Percentiles rank a stretch among this genome's conserved stretches.
Conservation (phyloP, 2,113 vertebrate species). For the Microcebus tavaratra region DNA sequence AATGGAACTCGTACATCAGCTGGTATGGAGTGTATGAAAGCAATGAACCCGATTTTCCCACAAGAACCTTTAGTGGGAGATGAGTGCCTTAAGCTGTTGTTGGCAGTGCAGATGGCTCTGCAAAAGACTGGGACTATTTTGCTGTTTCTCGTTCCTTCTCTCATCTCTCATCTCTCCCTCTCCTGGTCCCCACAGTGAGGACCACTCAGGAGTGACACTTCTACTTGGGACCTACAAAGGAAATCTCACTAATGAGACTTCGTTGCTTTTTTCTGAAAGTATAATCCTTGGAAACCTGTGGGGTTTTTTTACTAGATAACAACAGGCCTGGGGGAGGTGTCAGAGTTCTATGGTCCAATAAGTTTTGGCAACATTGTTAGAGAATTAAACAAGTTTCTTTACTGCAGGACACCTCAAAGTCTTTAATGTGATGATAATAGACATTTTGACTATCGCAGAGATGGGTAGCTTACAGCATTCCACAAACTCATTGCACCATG, state of each 20-base stretch:
- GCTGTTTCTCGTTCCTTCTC: no score
- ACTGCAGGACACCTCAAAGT: not conserved
- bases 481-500: not conserved
- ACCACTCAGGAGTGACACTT: not conserved
- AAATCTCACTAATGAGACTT: not conserved
- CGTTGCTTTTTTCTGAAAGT: not conserved
- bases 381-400: not conserved
- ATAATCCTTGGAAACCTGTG: not conserved
- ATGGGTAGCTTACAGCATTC: not conserved
- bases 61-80: not conserved
- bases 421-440: not conserved
- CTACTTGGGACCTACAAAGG: not conserved
- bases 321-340: not conserved
- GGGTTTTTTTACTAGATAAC: no score
- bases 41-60: not conserved
- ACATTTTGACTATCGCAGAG: not conserved
- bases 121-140: not conserved
- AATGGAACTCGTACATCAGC: no score
- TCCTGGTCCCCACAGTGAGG: not conserved
- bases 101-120: not conserved
- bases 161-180: not conserved
- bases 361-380: not conserved
- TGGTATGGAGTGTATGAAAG: no score
- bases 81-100: not conserved
- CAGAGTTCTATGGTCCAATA: not conserved